Evolutionary conservation across 2,888 invertebrate genomes (phyloP).

Genomic region (Stenoptilia bipunctidactyla): DNA sequence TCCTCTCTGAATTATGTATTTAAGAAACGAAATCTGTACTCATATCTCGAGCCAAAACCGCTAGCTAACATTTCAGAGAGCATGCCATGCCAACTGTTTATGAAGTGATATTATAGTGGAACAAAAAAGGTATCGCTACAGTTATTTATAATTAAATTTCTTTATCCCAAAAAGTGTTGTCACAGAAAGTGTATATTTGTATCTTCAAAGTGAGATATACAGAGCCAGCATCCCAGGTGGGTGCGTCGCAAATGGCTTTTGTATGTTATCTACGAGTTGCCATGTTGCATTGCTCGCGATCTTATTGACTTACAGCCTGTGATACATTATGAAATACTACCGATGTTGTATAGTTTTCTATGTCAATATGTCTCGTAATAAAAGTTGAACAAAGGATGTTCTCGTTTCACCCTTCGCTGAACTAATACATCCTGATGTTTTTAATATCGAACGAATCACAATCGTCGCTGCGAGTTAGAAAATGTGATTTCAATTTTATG

Average conservation of each 20-base stretch:
- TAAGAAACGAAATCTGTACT: slow-evolving; percentile 1
- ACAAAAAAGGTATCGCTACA: too few relatives aligned
- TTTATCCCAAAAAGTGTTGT: too few relatives aligned
- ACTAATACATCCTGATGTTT: slow-evolving; percentile 1
- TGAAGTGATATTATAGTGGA: too few relatives aligned
- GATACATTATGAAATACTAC: neutral
- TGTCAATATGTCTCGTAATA: neutral
- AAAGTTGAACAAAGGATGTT: neutral
- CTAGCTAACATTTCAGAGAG: too few relatives aligned
- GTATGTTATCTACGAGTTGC: slow-evolving; percentile 25
- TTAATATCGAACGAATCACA: slow-evolving; percentile 28
- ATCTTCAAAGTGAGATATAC: slow-evolving; percentile 8
- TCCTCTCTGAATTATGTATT: neutral
- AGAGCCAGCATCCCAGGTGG: slow-evolving; percentile 31
- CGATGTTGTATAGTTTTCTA: neutral
- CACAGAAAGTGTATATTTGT: neutral
- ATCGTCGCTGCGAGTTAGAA: slow-evolving; percentile 39
- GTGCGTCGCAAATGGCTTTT: slow-evolving; percentile 48
- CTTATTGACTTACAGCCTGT: slow-evolving; percentile 1
- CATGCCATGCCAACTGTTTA: too few relatives aligned
- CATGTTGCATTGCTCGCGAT: slow-evolving; percentile 9
- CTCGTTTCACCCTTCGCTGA: neutral
- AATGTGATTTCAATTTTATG: slow-evolving; percentile 63
- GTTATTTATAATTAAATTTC: too few relatives aligned
- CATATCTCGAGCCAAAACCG: neutral